Conservation (phyloP, 2,113 vertebrate genomes). For the Dromiciops gliroides region DNA sequence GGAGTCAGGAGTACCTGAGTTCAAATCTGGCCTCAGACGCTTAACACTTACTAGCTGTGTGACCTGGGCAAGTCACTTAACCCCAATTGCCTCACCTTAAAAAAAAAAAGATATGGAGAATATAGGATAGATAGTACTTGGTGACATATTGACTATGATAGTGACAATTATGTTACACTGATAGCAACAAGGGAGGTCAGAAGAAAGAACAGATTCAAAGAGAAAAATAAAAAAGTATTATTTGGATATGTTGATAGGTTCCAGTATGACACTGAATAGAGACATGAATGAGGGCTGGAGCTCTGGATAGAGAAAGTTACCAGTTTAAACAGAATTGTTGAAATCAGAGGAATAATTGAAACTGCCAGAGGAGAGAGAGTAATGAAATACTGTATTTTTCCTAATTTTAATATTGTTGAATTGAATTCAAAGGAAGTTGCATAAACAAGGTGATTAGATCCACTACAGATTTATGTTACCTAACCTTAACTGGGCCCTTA, state of each 20-base stretch:
- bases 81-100: no score
- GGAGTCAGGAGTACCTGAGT: no score
- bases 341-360: neutral
- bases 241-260: neutral
- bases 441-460: no score
- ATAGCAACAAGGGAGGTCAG: neutral
- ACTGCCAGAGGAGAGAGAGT: neutral
- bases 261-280: neutral
- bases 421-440: no score
- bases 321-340: neutral
- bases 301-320: neutral
- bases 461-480: no score
- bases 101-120: neutral
- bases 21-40: no score
- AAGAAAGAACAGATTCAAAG: neutral
- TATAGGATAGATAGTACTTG: neutral
- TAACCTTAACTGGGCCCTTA: no score
- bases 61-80: no score
- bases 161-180: neutral
- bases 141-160: neutral
- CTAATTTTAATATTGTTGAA: neutral
- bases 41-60: no score
- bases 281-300: neutral
- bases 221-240: neutral
- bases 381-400: neutral